These are phyloP conservation scores for Epizoanthus illoricatus DNA, from an alignment of 92 coral and sea anemone species.

Conservation along the genomic window DNA sequence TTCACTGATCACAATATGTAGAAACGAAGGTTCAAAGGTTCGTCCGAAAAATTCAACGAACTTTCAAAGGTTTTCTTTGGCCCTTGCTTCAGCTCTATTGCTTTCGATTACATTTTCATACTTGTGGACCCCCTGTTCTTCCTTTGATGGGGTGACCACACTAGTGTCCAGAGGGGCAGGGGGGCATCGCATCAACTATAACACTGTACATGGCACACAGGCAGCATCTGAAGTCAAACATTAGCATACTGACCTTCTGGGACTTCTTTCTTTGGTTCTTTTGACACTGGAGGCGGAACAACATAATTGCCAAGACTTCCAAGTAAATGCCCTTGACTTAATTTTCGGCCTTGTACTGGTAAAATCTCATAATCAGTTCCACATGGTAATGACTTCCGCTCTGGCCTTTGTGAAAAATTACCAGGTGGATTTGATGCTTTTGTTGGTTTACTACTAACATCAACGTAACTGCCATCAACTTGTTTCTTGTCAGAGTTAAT, in stretches of 20 bases:
- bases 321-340: slow-evolving; percentile 2
- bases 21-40: no score
- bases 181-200: no score
- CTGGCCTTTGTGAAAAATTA: not conserved
- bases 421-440: not conserved
- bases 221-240: not conserved
- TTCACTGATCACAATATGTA: no score
- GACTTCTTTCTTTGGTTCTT: slow-evolving; percentile 25
- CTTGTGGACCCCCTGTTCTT: no score
- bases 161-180: no score
- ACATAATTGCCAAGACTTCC: not conserved
- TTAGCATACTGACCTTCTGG: slow-evolving; percentile 26
- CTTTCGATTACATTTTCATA: no score
- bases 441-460: slow-evolving; percentile 3
- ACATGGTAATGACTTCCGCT: slow-evolving; percentile 18
- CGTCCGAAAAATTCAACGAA: no score
- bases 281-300: slow-evolving; percentile 6
- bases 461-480: not conserved
- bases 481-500: not conserved
- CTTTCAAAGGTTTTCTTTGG: no score
- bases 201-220: not conserved
- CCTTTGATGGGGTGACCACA: no score
- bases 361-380: slow-evolving; percentile 5
- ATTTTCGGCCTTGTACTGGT: slow-evolving; percentile 1
- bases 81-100: no score